A percentile compares a stretch with the other conserved stretches of the same genome.
These are phyloP conservation scores for Geothlypis trichas DNA, from an alignment of 2,113 vertebrate genomes.

Conservation along the genomic window DNA sequence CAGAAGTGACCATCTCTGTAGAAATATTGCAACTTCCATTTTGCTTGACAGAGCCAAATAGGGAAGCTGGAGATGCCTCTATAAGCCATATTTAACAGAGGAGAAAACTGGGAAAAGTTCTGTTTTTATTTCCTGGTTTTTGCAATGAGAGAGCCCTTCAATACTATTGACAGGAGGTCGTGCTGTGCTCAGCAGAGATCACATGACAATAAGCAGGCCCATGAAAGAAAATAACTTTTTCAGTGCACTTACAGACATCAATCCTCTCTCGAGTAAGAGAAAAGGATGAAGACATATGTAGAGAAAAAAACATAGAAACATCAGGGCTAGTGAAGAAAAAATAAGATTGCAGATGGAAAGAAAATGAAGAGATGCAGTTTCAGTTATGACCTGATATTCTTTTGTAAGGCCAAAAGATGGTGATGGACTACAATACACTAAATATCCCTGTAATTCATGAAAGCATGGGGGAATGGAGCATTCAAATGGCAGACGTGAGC, in stretches of 20 bases:
- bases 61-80: rapidly evolving
- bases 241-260: neutral
- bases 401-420: neutral
- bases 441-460: neutral
- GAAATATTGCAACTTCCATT: neutral
- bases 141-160: neutral
- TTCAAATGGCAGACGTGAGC: neutral
- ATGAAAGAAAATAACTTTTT: neutral
- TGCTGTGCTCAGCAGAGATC: neutral
- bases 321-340: neutral
- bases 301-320: neutral
- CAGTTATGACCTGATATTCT: neutral
- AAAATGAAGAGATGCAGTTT: neutral
- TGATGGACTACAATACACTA: neutral
- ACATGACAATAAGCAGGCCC: too few relatives aligned
- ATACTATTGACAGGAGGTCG: rapidly evolving
- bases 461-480: neutral
- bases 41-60: too few relatives aligned
- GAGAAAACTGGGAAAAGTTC: neutral
- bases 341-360: too few relatives aligned
- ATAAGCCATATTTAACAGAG: neutral
- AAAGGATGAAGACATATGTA: neutral
- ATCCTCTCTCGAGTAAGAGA: neutral
- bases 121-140: neutral
- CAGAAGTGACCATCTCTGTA: rapidly evolving